Base-by-base conservation (phyloP, 2,113 vertebrate genomes). In the Brachirus orientalis region DNA sequence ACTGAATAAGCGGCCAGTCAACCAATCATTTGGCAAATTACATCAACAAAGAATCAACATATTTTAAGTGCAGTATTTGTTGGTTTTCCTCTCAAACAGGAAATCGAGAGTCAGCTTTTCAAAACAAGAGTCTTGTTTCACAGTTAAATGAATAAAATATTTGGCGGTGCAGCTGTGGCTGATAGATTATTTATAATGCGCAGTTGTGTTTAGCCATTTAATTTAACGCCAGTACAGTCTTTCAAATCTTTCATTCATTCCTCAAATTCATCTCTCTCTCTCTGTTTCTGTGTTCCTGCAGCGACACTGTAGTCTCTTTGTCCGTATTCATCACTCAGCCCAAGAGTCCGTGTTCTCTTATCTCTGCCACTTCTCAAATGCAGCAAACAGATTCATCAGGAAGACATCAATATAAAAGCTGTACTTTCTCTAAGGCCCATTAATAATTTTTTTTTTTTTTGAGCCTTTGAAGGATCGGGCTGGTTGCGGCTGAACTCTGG, bases 401-500 rank as follows among this genome's bases (percentile, higher is more conserved):
- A 20, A 3, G 33, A 43, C 40, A 12, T 43, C 11, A 55, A 65
- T 44, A 55, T 50, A 55, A 60, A 77, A 72, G 69, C 83, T 60
- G 64, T 44, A 43, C 59, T 46, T 60, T 90, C 86, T 91, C 88
- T 38, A 66, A 54, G 92, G 92, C 92, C 90, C 37, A 18, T 57
- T 48, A 51, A 76, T 66, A 51, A 54, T 55, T 51, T 57, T 20
- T 54, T 36, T n/a, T 51, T 8, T 16, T 3, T 16, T 17, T 35
- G 83, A 86, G 37, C 90, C 93, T 94, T 90, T 93, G 92, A 94
- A 89, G 84, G 88, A 90, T 90, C 91, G 88, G 83, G 92, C 93
- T 90, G 92, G 90, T 93, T 85, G 92, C 74, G 91, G 90, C 93
- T 91, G 93, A 92, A 93, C 92, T 87, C 88, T 89, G 92, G 94